Evolutionary conservation across 2,888 invertebrate genomes (phyloP), one percentile per base, ranked within the genome.

Genomic region (Clunio marinus): DNA sequence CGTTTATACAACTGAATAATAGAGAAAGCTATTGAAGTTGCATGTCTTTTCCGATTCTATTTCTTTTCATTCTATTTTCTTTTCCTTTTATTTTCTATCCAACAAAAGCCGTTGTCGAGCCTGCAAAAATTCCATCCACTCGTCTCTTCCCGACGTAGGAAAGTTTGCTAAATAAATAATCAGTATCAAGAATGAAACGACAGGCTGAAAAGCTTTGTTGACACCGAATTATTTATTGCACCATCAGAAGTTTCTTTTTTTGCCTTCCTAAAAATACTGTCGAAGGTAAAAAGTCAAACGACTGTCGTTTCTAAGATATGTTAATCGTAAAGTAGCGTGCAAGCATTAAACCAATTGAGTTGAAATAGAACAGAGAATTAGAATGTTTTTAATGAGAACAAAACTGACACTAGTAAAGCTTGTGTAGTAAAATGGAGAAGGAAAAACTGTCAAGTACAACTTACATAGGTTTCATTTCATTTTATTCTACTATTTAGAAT

Each of bases 161-260:
- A 41, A 41, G 41, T 41, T 41, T 13, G 41, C 10, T 10, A 15
- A 41, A 41, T 41, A 41, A 41, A 41, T 41, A 41, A 41, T 41
- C 41, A 41, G 41, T 41, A 41, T 41, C 41, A 41, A 41, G 41
- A n/a, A n/a, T n/a, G n/a, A 41, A 41, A 41, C 15, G 41, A 41
- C 41, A 41, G 41, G 10, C 41, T n/a, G 41, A 41, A 22, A 51
- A 17, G 15, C 20, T 17, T 51, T 51, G 51, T 22, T 51, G 51
- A 20, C 51, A 51, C 51, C 51, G 22, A 51, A 51, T 51, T 17
- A 51, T 51, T 51, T 51, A 51, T 51, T 51, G 20, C 51, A 51
- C 51, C n/a, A 51, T 51, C 51, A 17, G 22, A 51, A 22, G 8
- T 22, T 20, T 22, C 20, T 8, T 22, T 20, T 8, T 17, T 7